Evolutionary conservation across 2,113 vertebrate species (phyloP), one percentile per base, ranked within the genome.

Genomic region (Opisthocomus hoazin): DNA sequence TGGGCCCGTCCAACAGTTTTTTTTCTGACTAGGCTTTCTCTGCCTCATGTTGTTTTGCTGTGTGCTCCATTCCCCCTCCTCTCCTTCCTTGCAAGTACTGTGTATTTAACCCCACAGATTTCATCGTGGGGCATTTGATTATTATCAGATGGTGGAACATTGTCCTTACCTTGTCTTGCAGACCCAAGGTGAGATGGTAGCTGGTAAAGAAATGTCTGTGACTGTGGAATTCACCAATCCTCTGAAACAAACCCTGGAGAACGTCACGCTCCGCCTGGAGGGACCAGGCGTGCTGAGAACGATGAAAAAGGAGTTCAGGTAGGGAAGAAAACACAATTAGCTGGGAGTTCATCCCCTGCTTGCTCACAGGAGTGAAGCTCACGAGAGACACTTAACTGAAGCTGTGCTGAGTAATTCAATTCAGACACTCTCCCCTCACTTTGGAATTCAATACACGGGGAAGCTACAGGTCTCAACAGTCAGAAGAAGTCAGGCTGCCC

Each of bases 191-290:
- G 53, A 95, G 39, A 90, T 71, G 8, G 96, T 93, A 60, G 98
- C 98, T 87, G 98, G 93, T 20, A 99, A 98, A 77, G 98, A 99
- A 95, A 98, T 98, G 97, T 94, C 96, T 19, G 98, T 98, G 36
- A 97, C 87, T 2, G 98, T 99, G 70, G 98, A 99, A 94, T 99
- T 99, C 66, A 99, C 98, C 78, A 99, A 99, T 84, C 98, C 99
- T 61, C 98, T 99, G 91, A 98, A 94, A 70, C 98, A 98, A 94
- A 90, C 64, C 39, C 98, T 99, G 86, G 94, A 98, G 69, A 97
- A 98, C 0, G 97, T 99, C 77, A 97, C 93, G 6, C 89, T 99
- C 15, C 98, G 98, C 77, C 96, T 99, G 34, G 99, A 99, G 79
- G 99, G 99, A 66, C 98, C 99, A 0, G 98, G 99, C 2, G 16